These are phyloP conservation scores for Phortica magna DNA, from an alignment of 2,888 invertebrate genomes.

Conservation along the genomic window DNA sequence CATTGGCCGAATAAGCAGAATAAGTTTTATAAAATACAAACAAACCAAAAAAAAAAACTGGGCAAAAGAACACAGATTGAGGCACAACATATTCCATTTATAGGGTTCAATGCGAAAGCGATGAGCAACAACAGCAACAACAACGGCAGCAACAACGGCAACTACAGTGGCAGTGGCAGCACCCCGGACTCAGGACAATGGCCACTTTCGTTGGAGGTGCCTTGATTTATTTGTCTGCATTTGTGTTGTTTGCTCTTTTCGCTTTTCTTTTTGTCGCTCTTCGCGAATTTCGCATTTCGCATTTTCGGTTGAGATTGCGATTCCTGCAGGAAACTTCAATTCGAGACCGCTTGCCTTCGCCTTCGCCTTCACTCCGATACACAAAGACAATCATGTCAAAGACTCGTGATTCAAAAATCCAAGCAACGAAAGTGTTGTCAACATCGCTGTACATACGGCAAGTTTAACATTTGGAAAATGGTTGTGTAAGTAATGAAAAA, in stretches of 20 bases:
- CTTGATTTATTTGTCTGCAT: conserved; percentile 75
- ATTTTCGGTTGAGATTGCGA: background rate
- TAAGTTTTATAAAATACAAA: background rate
- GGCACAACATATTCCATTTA: conserved; percentile 59
- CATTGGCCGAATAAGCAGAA: background rate
- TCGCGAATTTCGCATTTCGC: background rate
- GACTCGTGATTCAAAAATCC: conserved; percentile 26
- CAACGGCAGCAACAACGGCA: conserved; percentile 41
- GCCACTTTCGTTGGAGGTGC: conserved; percentile 69
- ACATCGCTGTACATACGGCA: background rate
- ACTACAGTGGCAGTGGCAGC: conserved; percentile 15
- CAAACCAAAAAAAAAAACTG: conserved; percentile 44
- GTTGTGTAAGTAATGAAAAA: background rate
- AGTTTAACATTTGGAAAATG: background rate
- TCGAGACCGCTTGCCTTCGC: background rate
- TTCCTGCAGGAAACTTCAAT: conserved; percentile 29
- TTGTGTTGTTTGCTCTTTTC: conserved; percentile 41
- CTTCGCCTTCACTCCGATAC: background rate
- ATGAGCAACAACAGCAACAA: conserved; percentile 56
- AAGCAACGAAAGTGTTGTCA: conserved; percentile 11
- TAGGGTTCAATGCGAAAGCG: conserved; percentile 46
- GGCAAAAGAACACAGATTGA: conserved; percentile 42
- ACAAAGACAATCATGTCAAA: conserved; percentile 26
- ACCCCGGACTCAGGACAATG: conserved; percentile 58
- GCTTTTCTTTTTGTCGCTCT: background rate